Evolutionary conservation across 2,888 invertebrate species (phyloP).

Genomic region (Sarcophaga variegata): DNA sequence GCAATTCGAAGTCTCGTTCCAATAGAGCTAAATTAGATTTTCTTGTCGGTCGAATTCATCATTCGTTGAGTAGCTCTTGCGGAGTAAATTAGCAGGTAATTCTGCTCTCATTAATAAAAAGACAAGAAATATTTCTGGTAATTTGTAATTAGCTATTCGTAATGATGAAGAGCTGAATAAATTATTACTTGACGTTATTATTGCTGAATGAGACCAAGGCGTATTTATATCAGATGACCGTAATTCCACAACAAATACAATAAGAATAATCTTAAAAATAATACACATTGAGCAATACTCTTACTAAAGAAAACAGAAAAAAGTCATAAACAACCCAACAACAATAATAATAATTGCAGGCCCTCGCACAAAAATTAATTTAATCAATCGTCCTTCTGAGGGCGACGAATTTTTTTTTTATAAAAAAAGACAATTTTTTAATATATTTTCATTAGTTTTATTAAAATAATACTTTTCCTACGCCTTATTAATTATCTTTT

Average conservation of each 20-base stretch:
- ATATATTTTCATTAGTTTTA: too few species aligned
- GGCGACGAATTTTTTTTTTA: background rate
- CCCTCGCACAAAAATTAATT: background rate
- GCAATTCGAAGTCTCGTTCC: background rate
- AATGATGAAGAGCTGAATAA: slow-evolving; percentile 92
- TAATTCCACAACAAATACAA: too few species aligned
- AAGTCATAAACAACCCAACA: background rate
- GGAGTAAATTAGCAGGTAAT: slow-evolving; percentile 86
- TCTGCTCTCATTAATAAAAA: slow-evolving; percentile 88
- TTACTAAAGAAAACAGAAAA: slow-evolving; percentile 1
- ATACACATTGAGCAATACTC: background rate
- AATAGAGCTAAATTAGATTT: slow-evolving; percentile 74
- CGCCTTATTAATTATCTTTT: too few species aligned
- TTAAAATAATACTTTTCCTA: too few species aligned
- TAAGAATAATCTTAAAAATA: background rate
- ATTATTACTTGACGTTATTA: slow-evolving; percentile 83
- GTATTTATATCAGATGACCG: too few species aligned
- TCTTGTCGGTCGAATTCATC: slow-evolving; percentile 83
- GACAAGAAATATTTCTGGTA: slow-evolving; percentile 84
- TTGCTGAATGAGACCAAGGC: slow-evolving; percentile 85
- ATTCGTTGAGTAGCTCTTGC: slow-evolving; percentile 83
- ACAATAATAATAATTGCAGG: background rate
- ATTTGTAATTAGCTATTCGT: slow-evolving; percentile 88
- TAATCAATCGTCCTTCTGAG: background rate
- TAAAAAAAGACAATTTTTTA: background rate